These are phyloP conservation scores for Arremon brunneinucha DNA, from an alignment of 2,797 vertebrate genomes.

Conservation along the genomic window DNA sequence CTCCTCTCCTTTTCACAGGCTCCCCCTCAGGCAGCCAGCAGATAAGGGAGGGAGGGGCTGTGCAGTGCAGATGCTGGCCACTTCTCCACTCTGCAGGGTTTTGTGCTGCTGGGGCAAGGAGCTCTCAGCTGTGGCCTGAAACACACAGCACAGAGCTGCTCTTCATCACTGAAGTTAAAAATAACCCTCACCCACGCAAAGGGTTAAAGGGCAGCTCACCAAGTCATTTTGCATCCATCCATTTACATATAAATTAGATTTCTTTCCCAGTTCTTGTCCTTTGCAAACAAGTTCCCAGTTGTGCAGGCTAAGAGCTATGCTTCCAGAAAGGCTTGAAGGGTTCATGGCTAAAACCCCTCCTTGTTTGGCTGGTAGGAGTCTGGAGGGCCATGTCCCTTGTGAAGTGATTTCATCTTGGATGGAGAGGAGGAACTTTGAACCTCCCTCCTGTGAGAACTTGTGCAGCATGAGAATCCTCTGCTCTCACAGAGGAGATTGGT, in stretches of 20 bases:
- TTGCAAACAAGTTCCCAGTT: constrained; percentile 29
- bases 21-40: not conserved
- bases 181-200: not conserved
- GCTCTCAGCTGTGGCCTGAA: not conserved
- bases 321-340: not conserved
- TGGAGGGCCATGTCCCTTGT: not conserved
- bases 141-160: not conserved
- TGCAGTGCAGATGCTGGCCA: not conserved
- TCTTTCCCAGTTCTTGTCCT: not conserved
- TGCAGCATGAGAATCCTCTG: not conserved
- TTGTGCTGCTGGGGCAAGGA: not conserved
- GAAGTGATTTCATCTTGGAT: not conserved
- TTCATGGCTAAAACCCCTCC: not conserved
- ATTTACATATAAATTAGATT: constrained; percentile 58
- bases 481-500: not conserved
- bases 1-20: not conserved
- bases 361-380: not conserved
- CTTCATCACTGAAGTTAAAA: constrained; percentile 27
- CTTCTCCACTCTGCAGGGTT: not conserved
- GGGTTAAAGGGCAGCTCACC: constrained; percentile 36
- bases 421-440: not conserved
- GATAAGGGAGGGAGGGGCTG: not conserved
- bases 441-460: not conserved
- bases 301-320: not conserved
- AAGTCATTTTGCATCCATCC: not conserved